Percentiles rank a stretch among this genome's conserved stretches.
phyloP scores from a whole-genome alignment of 2,797 vertebrate species.

The Galagoides demidoff region DNA sequence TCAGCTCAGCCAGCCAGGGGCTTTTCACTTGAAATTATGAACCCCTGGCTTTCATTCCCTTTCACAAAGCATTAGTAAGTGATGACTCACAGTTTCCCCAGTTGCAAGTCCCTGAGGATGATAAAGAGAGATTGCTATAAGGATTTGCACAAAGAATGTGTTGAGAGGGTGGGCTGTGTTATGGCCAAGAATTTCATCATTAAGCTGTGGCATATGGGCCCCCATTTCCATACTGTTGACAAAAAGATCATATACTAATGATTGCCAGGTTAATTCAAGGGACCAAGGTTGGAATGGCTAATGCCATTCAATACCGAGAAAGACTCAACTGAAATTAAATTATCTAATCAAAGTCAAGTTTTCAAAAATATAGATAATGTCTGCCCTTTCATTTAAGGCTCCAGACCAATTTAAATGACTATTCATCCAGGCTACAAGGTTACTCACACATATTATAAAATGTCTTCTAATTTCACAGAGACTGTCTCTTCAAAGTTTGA shows the following conservation, averaged over 20 bases:
- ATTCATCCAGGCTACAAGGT: constrained; percentile 38
- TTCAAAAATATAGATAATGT: constrained; percentile 50
- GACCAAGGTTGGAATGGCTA: constrained; percentile 21
- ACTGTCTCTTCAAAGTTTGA: background rate
- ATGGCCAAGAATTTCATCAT: constrained; percentile 63
- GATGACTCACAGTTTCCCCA: constrained; percentile 36
- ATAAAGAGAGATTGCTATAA: background rate
- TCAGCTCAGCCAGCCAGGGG: background rate
- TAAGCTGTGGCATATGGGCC: background rate
- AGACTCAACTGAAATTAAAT: constrained; percentile 68
- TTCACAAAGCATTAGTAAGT: constrained; percentile 28
- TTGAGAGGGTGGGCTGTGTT: background rate
- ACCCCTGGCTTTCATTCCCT: background rate
- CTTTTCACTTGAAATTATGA: constrained; percentile 48
- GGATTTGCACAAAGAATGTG: constrained; percentile 44
- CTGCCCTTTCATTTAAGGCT: constrained; percentile 68
- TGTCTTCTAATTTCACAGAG: background rate
- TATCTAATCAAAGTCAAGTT: constrained; percentile 41
- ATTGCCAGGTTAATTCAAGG: background rate
- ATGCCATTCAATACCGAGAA: background rate
- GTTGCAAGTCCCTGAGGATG: background rate
- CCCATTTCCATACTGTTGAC: constrained; percentile 44
- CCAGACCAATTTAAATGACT: constrained; percentile 66
- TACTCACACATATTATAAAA: constrained; percentile 32
- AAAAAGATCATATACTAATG: constrained; percentile 8